phyloP scores from a whole-genome alignment of 2,797 vertebrate species.

The Muscicapa comitata region DNA sequence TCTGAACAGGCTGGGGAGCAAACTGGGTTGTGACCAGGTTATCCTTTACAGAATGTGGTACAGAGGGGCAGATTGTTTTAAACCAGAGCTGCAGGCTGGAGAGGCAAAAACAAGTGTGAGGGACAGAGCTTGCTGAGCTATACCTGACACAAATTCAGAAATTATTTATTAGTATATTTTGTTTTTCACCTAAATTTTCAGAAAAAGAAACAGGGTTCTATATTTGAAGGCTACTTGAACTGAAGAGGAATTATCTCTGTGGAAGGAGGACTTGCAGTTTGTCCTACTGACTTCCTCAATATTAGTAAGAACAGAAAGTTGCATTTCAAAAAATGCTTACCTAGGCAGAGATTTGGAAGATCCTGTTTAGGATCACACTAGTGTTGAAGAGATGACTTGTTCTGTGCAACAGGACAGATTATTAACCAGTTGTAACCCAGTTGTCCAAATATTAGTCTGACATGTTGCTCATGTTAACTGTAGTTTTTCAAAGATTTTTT shows the following conservation, averaged over 20 bases:
- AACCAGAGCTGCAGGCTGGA: neutral
- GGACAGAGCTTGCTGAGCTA: neutral
- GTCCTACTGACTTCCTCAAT: neutral
- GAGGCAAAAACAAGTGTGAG: neutral
- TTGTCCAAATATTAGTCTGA: neutral
- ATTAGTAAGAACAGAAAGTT: neutral
- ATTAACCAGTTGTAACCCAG: neutral
- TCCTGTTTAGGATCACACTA: neutral
- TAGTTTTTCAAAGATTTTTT: neutral
- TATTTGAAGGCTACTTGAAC: neutral
- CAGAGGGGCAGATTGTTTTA: neutral
- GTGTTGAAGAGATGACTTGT: neutral
- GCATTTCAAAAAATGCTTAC: neutral
- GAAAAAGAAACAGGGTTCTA: rapidly evolving
- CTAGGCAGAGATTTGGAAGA: neutral
- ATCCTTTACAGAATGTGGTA: neutral
- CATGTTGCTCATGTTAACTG: neutral
- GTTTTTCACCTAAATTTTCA: neutral
- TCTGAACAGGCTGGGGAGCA: neutral
- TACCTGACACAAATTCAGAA: neutral
- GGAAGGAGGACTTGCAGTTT: neutral
- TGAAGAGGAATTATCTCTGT: neutral
- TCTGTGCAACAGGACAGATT: neutral
- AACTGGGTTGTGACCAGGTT: neutral
- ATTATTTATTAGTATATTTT: neutral